Percentiles rank a stretch among this genome's conserved stretches.
phyloP scores from a whole-genome alignment of 1,140 invertebrate species.

The Drosophila ananassae region DNA sequence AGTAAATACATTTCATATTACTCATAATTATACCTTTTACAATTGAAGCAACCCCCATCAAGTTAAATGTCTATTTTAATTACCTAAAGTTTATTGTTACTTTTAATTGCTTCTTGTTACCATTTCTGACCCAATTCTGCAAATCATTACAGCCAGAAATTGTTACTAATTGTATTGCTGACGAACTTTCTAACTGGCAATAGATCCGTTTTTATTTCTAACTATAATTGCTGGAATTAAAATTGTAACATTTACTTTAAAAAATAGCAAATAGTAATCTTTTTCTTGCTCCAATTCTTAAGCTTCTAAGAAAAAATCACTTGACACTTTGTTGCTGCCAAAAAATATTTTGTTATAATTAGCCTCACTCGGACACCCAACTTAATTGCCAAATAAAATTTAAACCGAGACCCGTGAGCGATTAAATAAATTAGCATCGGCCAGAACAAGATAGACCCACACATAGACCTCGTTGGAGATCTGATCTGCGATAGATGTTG shows the following conservation, averaged over 20 bases:
- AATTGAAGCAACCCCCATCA: too few relatives aligned
- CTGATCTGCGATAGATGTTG: conserved; percentile 39
- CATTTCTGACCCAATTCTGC: conserved; percentile 9
- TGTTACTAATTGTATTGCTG: conserved; percentile 2
- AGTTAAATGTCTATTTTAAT: not conserved
- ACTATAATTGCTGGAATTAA: not conserved
- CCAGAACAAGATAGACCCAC: conserved; percentile 21
- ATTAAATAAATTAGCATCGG: conserved; percentile 65
- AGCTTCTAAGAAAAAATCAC: not conserved
- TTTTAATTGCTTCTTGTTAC: not conserved
- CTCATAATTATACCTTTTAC: not conserved
- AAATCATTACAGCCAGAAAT: conserved; percentile 6
- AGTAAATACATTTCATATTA: not conserved
- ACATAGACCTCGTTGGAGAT: conserved; percentile 5
- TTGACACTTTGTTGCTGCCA: not conserved
- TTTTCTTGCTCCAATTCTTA: not conserved
- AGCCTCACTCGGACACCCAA: conserved; percentile 34
- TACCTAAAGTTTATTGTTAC: too few relatives aligned
- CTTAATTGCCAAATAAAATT: conserved; percentile 48
- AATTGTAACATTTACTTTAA: not conserved
- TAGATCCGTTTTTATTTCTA: not conserved
- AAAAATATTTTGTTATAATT: conserved; percentile 25
- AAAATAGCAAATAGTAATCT: not conserved
- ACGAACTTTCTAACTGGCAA: conserved; percentile 24
- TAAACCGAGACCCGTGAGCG: conserved; percentile 10